A percentile compares a stretch with the other conserved stretches of the same genome.
phyloP scores from a whole-genome alignment of 2,888 invertebrate genomes.

The Syritta pipiens region DNA sequence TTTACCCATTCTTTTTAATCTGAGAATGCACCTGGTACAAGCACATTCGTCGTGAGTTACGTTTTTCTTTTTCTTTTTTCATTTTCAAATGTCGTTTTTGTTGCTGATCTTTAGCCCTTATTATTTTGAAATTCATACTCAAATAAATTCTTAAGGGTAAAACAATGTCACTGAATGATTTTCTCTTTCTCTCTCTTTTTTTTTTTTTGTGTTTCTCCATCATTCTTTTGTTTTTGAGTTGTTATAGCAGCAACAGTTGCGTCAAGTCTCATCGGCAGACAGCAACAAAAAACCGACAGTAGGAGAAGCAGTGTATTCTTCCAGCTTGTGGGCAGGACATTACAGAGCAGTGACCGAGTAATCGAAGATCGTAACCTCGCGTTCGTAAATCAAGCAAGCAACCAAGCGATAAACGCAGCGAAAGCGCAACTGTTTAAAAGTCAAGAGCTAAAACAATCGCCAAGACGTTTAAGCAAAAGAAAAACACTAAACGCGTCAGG shows the following conservation, averaged over 20 bases:
- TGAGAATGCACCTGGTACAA: background rate
- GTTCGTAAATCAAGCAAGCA: no score
- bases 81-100: conserved; percentile 9
- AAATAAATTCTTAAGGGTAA: conserved; percentile 39
- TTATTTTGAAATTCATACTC: conserved; percentile 37
- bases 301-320: no score
- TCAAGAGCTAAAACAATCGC: no score
- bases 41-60: conserved; percentile 48
- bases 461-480: no score
- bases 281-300: no score
- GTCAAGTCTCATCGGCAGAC: no score
- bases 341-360: no score
- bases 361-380: no score
- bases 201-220: conserved; percentile 21
- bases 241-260: conserved; percentile 49
- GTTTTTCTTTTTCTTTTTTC: background rate
- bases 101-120: conserved; percentile 25
- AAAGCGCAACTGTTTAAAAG: no score
- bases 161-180: conserved; percentile 24
- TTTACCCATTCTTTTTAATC: no score
- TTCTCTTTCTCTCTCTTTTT: conserved; percentile 1
- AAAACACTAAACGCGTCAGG: conserved; percentile 41
- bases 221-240: conserved; percentile 17
- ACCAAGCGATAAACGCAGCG: no score
- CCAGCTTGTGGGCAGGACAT: no score